phyloP scores from a whole-genome alignment of 1,140 invertebrate genomes.

The Notospermus geniculatus region DNA sequence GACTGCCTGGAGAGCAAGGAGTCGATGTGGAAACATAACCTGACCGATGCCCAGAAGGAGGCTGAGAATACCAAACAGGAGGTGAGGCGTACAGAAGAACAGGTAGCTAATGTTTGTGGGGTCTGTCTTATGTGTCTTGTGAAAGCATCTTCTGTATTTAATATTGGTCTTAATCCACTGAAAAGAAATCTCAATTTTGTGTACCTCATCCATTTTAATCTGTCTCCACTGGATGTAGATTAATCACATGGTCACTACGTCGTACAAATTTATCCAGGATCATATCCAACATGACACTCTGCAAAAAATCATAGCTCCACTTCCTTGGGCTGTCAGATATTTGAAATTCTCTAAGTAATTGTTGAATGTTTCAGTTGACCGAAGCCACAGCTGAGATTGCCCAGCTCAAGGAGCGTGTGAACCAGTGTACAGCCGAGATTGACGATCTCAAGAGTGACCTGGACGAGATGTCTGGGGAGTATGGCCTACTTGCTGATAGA shows the following conservation, averaged over 20 bases:
- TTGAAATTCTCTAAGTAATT: too few species aligned
- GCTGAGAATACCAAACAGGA: slow-evolving; percentile 43
- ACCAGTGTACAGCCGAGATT: slow-evolving; percentile 37
- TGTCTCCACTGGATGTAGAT: too few species aligned
- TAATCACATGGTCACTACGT: too few species aligned
- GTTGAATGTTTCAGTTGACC: slow-evolving; percentile 26
- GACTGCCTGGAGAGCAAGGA: slow-evolving; percentile 42
- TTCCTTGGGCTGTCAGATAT: too few species aligned
- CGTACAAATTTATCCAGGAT: too few species aligned
- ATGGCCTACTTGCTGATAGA: slow-evolving; percentile 37
- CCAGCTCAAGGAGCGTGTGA: slow-evolving; percentile 34
- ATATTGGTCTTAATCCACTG: too few species aligned
- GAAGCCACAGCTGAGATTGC: slow-evolving; percentile 34
- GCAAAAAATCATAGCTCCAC: too few species aligned
- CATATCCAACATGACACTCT: too few species aligned
- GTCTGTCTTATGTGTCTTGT: not conserved
- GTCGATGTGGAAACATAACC: slow-evolving; percentile 38
- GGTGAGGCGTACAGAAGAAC: slow-evolving; percentile 32
- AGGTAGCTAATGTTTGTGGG: not conserved
- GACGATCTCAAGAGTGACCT: slow-evolving; percentile 39
- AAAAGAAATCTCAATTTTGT: too few species aligned
- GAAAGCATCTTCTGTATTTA: too few species aligned
- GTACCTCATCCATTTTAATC: too few species aligned
- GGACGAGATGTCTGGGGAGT: slow-evolving; percentile 38
- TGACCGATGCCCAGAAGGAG: slow-evolving; percentile 53